These are phyloP conservation scores for Eulithis testata DNA, from an alignment of 2,888 invertebrate genomes.

Conservation along the genomic window DNA sequence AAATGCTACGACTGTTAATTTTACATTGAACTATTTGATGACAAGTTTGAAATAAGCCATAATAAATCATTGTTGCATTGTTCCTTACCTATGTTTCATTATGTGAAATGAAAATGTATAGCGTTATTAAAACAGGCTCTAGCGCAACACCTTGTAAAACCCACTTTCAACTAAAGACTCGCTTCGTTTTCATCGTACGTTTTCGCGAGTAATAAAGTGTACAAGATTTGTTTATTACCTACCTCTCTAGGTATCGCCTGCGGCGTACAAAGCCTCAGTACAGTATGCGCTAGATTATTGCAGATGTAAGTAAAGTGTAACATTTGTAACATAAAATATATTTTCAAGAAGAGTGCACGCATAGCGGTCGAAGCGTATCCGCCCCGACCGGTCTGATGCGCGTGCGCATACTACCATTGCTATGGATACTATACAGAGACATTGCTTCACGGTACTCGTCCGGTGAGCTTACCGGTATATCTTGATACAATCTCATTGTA, in stretches of 20 bases:
- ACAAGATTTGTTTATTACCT: constrained; percentile 22
- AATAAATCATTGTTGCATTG: too few species aligned
- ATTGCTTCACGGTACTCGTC: constrained; percentile 22
- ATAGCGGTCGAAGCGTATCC: constrained; percentile 44
- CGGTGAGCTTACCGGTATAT: constrained; percentile 14
- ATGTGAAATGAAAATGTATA: constrained; percentile 2
- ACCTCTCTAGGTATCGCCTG: background rate
- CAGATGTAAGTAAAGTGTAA: too few species aligned
- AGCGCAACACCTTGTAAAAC: constrained; percentile 2
- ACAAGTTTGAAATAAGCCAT: too few species aligned
- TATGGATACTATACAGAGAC: constrained; percentile 9
- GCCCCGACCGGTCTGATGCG: constrained; percentile 46
- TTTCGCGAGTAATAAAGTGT: constrained; percentile 29
- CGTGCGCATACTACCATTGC: constrained; percentile 7
- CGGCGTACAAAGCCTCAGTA: too few species aligned
- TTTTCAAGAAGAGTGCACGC: constrained; percentile 29
- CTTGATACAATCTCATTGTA: constrained; percentile 1
- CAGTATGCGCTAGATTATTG: too few species aligned
- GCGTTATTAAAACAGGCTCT: background rate
- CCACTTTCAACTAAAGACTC: constrained; percentile 24
- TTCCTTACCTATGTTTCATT: too few species aligned
- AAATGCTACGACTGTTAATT: too few species aligned
- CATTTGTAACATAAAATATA: background rate
- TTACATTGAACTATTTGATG: too few species aligned
- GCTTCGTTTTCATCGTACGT: too few species aligned